Percentiles rank a stretch among this genome's conserved stretches.
phyloP scores from a whole-genome alignment of 2,113 vertebrate species.

The Podarcis cretensis region DNA sequence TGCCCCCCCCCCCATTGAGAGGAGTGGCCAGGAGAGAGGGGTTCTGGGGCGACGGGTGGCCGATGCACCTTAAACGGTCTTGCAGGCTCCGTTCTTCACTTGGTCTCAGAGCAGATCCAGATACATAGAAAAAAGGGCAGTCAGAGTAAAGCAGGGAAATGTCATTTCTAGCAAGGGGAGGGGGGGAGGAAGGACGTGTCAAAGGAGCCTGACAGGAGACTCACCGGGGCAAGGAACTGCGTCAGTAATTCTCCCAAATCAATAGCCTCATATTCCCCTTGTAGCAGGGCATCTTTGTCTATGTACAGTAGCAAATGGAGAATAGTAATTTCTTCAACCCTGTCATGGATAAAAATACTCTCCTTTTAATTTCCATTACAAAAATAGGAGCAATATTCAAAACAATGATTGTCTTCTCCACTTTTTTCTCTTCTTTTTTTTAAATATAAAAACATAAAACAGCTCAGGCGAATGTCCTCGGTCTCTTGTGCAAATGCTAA shows the following conservation, averaged over 20 bases:
- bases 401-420: constrained; percentile 94
- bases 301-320: constrained; percentile 91
- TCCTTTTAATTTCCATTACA: constrained; percentile 93
- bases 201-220: constrained; percentile 78
- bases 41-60: neutral
- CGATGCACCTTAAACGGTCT: neutral
- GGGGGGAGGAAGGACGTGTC: constrained; percentile 68
- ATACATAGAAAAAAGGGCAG: constrained; percentile 65
- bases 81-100: constrained; percentile 71
- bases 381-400: constrained; percentile 98
- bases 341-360: constrained; percentile 97
- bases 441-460: constrained; percentile 92
- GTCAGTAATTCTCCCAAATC: constrained; percentile 85
- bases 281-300: constrained; percentile 88
- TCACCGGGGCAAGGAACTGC: constrained; percentile 83
- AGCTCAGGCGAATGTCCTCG: constrained; percentile 83
- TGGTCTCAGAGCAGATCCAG: constrained; percentile 61
- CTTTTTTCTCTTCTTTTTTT: constrained; percentile 83
- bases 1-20: neutral
- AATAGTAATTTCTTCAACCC: constrained; percentile 91
- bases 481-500: constrained; percentile 85
- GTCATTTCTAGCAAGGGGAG: constrained; percentile 64
- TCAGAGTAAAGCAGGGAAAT: constrained; percentile 70
- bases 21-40: neutral
- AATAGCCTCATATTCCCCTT: constrained; percentile 86